phyloP scores from a whole-genome alignment of 2,888 invertebrate genomes.

The Archips crataeganus region DNA sequence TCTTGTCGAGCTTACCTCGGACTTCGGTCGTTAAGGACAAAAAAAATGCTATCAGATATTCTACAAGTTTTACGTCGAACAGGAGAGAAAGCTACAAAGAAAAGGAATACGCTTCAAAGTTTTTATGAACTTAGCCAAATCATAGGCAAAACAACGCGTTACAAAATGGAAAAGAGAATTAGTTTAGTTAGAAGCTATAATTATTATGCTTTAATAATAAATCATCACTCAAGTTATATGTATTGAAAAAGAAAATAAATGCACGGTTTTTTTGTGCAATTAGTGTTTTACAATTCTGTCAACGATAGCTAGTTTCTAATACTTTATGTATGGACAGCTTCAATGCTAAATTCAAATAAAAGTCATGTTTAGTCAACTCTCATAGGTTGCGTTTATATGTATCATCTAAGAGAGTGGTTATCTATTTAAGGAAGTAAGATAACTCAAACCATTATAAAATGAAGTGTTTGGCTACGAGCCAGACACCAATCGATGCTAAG shows the following conservation, averaged over 20 bases:
- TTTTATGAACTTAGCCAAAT: too few species aligned
- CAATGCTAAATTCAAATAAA: not conserved
- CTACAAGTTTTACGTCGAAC: too few species aligned
- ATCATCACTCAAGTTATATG: too few species aligned
- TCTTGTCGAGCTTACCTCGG: too few species aligned
- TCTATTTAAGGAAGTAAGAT: constrained; percentile 80
- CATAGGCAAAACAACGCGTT: too few species aligned
- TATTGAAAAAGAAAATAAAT: not conserved
- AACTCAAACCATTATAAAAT: constrained; percentile 69
- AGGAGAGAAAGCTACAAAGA: too few species aligned
- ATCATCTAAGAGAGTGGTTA: constrained; percentile 49
- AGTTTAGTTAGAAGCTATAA: too few species aligned
- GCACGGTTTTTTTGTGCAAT: not conserved
- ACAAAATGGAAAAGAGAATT: too few species aligned
- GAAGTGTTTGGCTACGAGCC: constrained; percentile 78
- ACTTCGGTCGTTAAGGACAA: too few species aligned
- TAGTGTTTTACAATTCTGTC: not conserved
- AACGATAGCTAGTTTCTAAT: not conserved
- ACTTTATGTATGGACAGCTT: not conserved
- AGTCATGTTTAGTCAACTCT: constrained; percentile 4
- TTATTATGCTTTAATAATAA: too few species aligned
- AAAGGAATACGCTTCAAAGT: too few species aligned
- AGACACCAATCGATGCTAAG: constrained; percentile 72
- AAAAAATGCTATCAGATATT: too few species aligned
- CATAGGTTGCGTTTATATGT: constrained; percentile 26